phyloP scores from a whole-genome alignment of 2,113 vertebrate species.

The Rhynchomys soricoides region DNA sequence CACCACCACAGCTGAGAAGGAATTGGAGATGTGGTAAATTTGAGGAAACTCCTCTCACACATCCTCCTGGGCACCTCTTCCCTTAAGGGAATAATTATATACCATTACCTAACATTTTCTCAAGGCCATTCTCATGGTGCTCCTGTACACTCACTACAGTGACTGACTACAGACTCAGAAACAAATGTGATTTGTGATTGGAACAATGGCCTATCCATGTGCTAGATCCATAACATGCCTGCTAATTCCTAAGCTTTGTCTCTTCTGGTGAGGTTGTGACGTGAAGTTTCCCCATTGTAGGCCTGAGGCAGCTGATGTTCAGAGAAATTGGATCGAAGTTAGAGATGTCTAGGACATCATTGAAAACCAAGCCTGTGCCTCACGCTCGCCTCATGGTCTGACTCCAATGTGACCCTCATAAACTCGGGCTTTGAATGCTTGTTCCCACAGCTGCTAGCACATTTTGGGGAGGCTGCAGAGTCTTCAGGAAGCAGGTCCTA shows the following conservation, averaged over 20 bases:
- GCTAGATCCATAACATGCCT: rapidly evolving
- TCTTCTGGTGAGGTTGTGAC: not conserved
- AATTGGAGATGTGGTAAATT: not conserved
- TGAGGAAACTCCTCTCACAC: not conserved
- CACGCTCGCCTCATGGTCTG: not conserved
- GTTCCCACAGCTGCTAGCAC: not conserved
- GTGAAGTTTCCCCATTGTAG: not conserved
- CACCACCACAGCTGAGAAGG: rapidly evolving
- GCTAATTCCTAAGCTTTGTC: not conserved
- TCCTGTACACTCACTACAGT: not conserved
- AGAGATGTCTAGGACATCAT: not conserved
- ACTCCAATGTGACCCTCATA: not conserved
- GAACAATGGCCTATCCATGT: too few relatives aligned
- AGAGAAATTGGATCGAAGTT: rapidly evolving
- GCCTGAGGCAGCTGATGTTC: not conserved
- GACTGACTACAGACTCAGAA: not conserved
- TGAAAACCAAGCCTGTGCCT: not conserved
- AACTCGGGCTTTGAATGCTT: too few relatives aligned
- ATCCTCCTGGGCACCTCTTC: not conserved
- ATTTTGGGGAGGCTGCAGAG: not conserved
- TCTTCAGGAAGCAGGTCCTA: not conserved
- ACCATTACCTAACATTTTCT: not conserved
- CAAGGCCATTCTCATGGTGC: rapidly evolving
- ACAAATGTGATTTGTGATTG: not conserved
- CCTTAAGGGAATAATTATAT: too few relatives aligned